Percentiles rank a stretch among this genome's conserved stretches.
These are phyloP conservation scores for Leptocoma aspasia DNA, from an alignment of 2,113 vertebrate species.

Conservation along the genomic window DNA sequence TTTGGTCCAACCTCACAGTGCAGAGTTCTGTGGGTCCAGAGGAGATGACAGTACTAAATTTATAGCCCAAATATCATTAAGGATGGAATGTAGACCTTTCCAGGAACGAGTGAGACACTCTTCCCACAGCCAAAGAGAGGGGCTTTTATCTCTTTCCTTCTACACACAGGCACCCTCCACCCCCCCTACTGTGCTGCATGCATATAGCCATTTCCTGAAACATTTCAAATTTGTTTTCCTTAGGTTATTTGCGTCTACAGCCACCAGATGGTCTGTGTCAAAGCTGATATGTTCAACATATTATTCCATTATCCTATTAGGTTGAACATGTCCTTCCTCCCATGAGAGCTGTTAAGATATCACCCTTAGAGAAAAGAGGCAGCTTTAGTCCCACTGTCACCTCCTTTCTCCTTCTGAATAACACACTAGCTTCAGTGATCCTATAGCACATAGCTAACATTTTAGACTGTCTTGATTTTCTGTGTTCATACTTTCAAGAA, in stretches of 20 bases:
- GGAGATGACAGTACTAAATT: background rate
- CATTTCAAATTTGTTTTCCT: constrained; percentile 53
- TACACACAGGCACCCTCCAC: background rate
- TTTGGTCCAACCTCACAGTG: background rate
- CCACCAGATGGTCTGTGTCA: constrained; percentile 73
- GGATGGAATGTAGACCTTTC: constrained; percentile 32
- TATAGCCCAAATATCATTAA: background rate
- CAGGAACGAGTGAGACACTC: constrained; percentile 4
- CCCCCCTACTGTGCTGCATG: background rate
- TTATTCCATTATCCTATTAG: constrained; percentile 78
- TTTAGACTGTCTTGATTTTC: background rate
- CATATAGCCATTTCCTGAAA: constrained; percentile 62
- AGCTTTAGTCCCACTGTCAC: constrained; percentile 20
- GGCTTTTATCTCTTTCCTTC: constrained; percentile 2
- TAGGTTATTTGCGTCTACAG: constrained; percentile 67
- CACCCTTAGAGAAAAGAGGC: constrained; percentile 7
- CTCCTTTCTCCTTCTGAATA: background rate
- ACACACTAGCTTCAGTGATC: background rate
- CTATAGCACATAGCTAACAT: background rate
- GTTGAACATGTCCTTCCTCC: constrained; percentile 74
- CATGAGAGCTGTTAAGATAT: constrained; percentile 64
- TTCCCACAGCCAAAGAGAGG: background rate
- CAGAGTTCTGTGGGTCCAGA: background rate
- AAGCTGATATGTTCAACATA: constrained; percentile 59
- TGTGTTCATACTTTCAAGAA: background rate